Evolutionary conservation across 2,888 invertebrate species (phyloP).

Genomic region (Gastracanthus pulcherrimus): DNA sequence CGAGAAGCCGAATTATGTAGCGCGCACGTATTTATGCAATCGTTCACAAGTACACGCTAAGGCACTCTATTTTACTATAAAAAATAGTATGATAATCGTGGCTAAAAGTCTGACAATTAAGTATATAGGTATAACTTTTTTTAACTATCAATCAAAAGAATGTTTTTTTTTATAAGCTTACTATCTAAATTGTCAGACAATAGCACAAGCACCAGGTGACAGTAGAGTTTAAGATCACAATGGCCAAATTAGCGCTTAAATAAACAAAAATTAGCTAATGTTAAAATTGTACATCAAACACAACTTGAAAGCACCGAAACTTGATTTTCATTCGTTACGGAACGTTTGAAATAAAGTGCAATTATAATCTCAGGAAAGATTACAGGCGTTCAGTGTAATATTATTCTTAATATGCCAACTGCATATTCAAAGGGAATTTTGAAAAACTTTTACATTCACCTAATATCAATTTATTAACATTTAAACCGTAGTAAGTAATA

Average conservation of each 20-base stretch:
- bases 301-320: not conserved
- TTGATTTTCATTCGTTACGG: constrained; percentile 28
- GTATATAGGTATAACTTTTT: not conserved
- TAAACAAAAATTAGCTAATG: not conserved
- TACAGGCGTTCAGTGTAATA: not conserved
- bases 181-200: constrained; percentile 1
- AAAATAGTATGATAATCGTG: constrained; percentile 20
- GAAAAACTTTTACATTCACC: not conserved
- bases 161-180: not conserved
- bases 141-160: not conserved
- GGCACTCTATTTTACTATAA: constrained; percentile 42
- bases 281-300: not conserved
- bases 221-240: constrained; percentile 62
- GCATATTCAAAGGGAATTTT: not conserved
- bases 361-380: constrained; percentile 66
- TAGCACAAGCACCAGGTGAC: constrained; percentile 30
- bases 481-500: not conserved
- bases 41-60: constrained; percentile 37
- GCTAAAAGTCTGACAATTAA: constrained; percentile 6
- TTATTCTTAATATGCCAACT: not conserved
- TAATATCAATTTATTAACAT: constrained; percentile 11
- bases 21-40: constrained; percentile 37
- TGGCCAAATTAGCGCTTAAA: constrained; percentile 61
- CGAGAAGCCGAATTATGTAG: constrained; percentile 22
- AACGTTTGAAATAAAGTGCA: constrained; percentile 64